These are phyloP conservation scores for Alligator sinensis DNA, from an alignment of 2,113 vertebrate species.

Conservation along the genomic window DNA sequence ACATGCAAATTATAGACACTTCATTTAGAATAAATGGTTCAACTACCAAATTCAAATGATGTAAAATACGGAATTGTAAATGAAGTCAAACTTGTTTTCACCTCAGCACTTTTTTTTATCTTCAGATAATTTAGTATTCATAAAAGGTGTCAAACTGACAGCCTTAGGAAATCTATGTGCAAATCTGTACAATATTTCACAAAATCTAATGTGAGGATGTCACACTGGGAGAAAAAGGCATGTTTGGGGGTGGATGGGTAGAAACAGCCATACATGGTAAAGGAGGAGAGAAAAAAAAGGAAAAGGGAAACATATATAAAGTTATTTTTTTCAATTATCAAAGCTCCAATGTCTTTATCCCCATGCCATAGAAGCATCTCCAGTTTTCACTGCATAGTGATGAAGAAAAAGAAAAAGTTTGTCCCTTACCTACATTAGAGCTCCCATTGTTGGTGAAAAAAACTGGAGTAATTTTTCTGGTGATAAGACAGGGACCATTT, in stretches of 20 bases:
- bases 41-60: not conserved
- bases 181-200: not conserved
- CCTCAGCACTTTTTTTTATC: not conserved
- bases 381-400: not conserved
- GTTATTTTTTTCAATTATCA: not conserved
- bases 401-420: not conserved
- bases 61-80: not conserved
- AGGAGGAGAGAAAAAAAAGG: no score
- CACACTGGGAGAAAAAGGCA: not conserved
- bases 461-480: not conserved
- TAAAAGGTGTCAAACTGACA: not conserved
- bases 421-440: not conserved
- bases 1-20: not conserved
- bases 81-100: not conserved
- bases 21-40: not conserved
- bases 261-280: no score
- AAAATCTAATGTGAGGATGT: no score
- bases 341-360: not conserved
- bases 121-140: not conserved
- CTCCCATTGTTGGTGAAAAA: not conserved
- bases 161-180: not conserved
- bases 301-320: no score
- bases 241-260: no score
- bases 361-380: not conserved
- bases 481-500: not conserved